Conservation (phyloP, 2,797 vertebrate genomes). For the Lithobates pipiens region DNA sequence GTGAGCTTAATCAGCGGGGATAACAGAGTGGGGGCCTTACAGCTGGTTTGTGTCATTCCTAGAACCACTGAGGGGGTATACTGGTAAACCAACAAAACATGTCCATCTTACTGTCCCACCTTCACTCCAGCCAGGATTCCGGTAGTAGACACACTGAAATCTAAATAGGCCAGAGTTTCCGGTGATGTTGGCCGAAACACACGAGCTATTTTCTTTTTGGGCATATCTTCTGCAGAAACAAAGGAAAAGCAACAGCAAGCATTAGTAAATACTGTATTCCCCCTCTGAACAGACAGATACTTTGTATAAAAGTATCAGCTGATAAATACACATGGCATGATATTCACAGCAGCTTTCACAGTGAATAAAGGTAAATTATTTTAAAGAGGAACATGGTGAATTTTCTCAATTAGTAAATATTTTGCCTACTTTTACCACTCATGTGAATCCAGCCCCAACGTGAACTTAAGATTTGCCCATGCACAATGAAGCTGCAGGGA, state of each 20-base stretch:
- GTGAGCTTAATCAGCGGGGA: too few species aligned
- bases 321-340: background rate
- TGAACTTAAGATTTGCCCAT: too few species aligned
- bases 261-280: background rate
- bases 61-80: background rate
- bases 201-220: conserved; percentile 87
- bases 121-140: conserved; percentile 96
- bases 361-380: background rate
- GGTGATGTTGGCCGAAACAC: conserved; percentile 90
- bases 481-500: too few species aligned
- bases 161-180: conserved; percentile 92
- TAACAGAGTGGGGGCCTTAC: too few species aligned
- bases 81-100: background rate
- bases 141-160: conserved; percentile 97
- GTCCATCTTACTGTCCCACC: conserved; percentile 71
- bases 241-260: background rate
- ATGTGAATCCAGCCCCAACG: too few species aligned
- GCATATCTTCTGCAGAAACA: conserved; percentile 86
- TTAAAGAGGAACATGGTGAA: background rate
- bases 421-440: too few species aligned
- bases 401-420: too few species aligned
- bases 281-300: background rate
- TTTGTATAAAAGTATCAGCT: background rate
- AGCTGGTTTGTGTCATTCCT: background rate
- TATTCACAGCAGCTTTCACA: background rate